phyloP scores from a whole-genome alignment of 2,888 invertebrate species.

The Calameuta filiformis region DNA sequence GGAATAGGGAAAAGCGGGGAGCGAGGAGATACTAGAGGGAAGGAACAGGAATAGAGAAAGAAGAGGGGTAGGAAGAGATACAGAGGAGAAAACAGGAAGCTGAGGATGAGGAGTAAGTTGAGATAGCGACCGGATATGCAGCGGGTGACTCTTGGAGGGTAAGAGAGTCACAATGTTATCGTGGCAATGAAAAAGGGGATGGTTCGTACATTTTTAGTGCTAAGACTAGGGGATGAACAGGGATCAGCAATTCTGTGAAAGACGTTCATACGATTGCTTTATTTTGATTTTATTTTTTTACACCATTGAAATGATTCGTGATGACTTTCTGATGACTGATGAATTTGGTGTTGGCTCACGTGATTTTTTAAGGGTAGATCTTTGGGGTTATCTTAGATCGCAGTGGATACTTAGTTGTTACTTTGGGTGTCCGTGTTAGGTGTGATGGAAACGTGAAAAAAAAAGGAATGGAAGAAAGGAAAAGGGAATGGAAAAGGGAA shows the following conservation, averaged over 20 bases:
- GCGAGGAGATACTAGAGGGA: conserved; percentile 13
- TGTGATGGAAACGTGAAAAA: conserved; percentile 10
- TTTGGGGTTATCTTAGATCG: not conserved
- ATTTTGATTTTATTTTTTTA: not conserved
- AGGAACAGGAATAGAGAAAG: conserved; percentile 12
- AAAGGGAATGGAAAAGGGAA: conserved; percentile 7
- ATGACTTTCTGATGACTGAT: not conserved
- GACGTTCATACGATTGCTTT: not conserved
- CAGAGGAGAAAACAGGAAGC: not conserved
- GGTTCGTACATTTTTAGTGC: not conserved
- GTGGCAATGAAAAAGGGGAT: too few relatives aligned
- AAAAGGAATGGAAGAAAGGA: conserved; percentile 12
- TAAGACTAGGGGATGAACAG: not conserved
- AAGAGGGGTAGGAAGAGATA: not conserved
- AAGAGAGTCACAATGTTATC: conserved; percentile 6
- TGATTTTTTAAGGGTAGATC: not conserved
- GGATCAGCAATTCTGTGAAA: not conserved
- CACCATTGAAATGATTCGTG: not conserved
- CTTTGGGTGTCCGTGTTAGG: not conserved
- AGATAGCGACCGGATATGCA: conserved; percentile 15
- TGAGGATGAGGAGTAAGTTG: conserved; percentile 9
- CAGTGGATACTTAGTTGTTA: not conserved
- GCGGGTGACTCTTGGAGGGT: not conserved
- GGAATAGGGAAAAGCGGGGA: conserved; percentile 4
- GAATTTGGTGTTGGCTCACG: not conserved